These are phyloP conservation scores for Nebria ingens DNA, from an alignment of 1,140 invertebrate genomes.

Conservation along the genomic window DNA sequence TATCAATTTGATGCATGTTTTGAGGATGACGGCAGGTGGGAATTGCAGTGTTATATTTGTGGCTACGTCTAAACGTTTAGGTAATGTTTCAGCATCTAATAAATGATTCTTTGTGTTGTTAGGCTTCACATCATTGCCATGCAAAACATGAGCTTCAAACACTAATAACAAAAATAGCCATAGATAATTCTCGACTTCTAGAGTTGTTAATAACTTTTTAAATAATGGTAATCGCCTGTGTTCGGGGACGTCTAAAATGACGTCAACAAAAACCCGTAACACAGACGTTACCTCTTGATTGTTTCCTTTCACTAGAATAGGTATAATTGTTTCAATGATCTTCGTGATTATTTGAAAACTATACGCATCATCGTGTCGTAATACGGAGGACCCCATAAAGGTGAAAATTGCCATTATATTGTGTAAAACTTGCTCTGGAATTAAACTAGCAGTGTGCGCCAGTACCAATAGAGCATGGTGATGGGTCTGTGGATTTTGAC, in stretches of 20 bases:
- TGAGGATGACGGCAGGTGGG: constrained; percentile 46
- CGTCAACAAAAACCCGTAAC: constrained; percentile 81
- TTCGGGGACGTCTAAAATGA: constrained; percentile 78
- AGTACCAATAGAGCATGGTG: constrained; percentile 79
- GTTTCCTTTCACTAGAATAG: constrained; percentile 52
- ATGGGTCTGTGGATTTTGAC: constrained; percentile 88
- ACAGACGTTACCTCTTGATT: constrained; percentile 49
- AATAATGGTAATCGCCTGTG: constrained; percentile 76
- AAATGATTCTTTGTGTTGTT: constrained; percentile 29
- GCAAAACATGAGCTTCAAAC: constrained; percentile 54
- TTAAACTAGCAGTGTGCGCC: constrained; percentile 59
- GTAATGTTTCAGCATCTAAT: constrained; percentile 32
- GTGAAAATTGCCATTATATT: constrained; percentile 93
- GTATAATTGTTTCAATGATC: constrained; percentile 83
- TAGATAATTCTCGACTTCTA: constrained; percentile 58
- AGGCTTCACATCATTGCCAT: constrained; percentile 35
- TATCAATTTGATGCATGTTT: constrained; percentile 53
- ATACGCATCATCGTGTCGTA: constrained; percentile 86
- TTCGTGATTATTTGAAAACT: constrained; percentile 87
- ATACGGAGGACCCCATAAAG: constrained; percentile 84
- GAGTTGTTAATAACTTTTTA: constrained; percentile 60
- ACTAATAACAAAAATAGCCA: constrained; percentile 65
- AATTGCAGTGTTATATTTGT: constrained; percentile 55
- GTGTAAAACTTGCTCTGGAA: constrained; percentile 74
- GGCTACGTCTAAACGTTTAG: constrained; percentile 59